Percentiles rank a stretch among this genome's conserved stretches.
Conservation (phyloP, 2,797 vertebrate genomes). For the Ctenopoma kingsleyae region DNA sequence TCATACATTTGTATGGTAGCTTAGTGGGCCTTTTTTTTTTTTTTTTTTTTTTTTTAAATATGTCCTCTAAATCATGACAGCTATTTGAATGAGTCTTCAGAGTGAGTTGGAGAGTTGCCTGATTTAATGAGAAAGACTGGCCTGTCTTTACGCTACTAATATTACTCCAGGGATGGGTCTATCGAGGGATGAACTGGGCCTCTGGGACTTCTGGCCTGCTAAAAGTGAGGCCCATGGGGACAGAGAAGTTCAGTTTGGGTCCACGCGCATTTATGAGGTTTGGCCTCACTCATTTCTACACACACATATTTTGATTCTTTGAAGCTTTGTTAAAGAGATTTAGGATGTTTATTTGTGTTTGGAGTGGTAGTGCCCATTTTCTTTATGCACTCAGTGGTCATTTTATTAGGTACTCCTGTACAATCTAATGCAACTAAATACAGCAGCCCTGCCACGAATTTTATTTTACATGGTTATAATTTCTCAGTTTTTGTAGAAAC, state of each 20-base stretch:
- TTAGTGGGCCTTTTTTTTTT: conserved; percentile 43
- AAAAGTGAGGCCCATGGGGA: conserved; percentile 23
- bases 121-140: conserved; percentile 43
- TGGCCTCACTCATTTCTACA: conserved; percentile 13
- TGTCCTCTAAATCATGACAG: conserved; percentile 56
- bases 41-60: conserved; percentile 77
- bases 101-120: conserved; percentile 70
- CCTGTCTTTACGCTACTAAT: conserved; percentile 42
- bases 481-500: too few species aligned
- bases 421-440: too few species aligned
- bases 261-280: background rate
- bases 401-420: too few species aligned
- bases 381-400: too few species aligned
- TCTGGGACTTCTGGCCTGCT: conserved; percentile 30
- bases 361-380: background rate
- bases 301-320: conserved; percentile 8
- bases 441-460: too few species aligned
- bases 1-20: conserved; percentile 8
- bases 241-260: conserved; percentile 22
- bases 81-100: conserved; percentile 67
- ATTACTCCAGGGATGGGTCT: conserved; percentile 20
- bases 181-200: conserved; percentile 25
- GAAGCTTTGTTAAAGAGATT: background rate
- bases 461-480: too few species aligned
- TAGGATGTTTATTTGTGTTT: background rate